Evolutionary conservation across 2,797 vertebrate species (phyloP), one percentile per base, ranked within the genome.

Genomic region (Heterohyrax brucei): DNA sequence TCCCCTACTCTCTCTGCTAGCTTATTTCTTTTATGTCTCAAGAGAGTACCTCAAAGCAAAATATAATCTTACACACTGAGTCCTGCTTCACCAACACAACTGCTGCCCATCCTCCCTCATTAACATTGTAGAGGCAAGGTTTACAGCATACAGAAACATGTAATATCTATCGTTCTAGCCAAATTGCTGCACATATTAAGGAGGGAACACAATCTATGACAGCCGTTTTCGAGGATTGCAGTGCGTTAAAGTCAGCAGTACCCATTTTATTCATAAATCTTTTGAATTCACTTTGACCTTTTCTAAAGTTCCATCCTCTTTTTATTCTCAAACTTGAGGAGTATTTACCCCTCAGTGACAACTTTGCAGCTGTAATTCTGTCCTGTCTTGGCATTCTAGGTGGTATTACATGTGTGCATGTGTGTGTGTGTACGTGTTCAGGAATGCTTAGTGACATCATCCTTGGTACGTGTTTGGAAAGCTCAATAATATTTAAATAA

Each of bases 401-500:
- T 10, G 6, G 62, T 53, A 66, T 39, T 39, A 39, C 39, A 39
- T 39, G 39, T 39, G 19, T 62, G 61, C 19, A 62, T 62, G 61
- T 8, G 53, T 14, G 9, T 53, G 39, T 53, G 4, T 82, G 26
- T 12, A n/a, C 14, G n/a, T 75, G 46, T 48, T 14, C 50, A 66
- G 44, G 10, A 80, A 46, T 83, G 26, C 50, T 91, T 61, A 61
- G 0, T 81, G 39, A 39, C 48, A 83, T 16, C 30, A 72, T 91
- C n/a, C 80, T 78, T 95, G 14, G 89, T 77, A 83, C 83, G 39
- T 79, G 87, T 91, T 95, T 79, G 82, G 46, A 86, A 95, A 72
- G 88, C 82, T 94, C 33, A 85, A 89, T 72, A 70, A 66, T 59
- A 95, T 95, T 94, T 96, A 94, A 90, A 92, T 95, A 24, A 85